phyloP scores from a whole-genome alignment of 2,797 vertebrate genomes.

The Columba guinea region DNA sequence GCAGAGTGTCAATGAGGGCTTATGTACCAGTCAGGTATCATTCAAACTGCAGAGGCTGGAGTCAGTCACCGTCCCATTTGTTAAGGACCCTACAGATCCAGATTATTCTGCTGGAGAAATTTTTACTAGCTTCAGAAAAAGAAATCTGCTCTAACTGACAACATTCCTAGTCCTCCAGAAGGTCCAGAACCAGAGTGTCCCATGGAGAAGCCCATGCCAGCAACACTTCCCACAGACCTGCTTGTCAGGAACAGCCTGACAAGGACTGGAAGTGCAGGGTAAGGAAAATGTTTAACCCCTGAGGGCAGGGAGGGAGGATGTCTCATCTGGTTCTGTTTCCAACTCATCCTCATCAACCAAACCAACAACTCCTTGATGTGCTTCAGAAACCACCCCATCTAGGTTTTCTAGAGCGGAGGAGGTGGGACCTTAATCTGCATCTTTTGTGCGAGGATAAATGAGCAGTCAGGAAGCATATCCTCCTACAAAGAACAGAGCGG shows the following conservation, averaged over 20 bases:
- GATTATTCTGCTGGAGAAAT: neutral
- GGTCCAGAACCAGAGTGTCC: neutral
- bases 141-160: neutral
- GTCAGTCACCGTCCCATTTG: neutral
- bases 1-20: neutral
- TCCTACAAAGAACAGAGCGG: neutral
- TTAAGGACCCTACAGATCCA: neutral
- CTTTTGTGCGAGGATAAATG: neutral
- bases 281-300: neutral
- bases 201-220: neutral
- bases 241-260: neutral
- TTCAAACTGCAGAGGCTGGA: neutral
- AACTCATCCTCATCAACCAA: neutral
- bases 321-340: neutral
- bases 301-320: neutral
- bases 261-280: neutral
- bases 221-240: neutral
- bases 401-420: neutral
- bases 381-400: neutral
- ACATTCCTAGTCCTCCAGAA: neutral
- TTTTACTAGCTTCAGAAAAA: neutral
- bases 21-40: neutral
- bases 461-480: neutral
- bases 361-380: neutral
- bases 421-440: neutral